Base-by-base conservation (phyloP, 2,113 vertebrate genomes). In the Felis catus region DNA sequence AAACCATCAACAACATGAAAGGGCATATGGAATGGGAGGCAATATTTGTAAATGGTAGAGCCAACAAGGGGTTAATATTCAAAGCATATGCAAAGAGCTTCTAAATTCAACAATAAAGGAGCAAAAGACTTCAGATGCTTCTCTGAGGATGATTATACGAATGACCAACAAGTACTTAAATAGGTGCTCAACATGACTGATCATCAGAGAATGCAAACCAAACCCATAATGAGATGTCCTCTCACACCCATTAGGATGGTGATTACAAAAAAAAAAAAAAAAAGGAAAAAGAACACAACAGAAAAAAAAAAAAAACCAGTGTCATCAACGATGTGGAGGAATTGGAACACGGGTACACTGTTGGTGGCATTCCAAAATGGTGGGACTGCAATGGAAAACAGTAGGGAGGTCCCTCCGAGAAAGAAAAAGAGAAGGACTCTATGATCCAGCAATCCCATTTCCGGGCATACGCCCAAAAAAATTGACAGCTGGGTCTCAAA, bases 281-380 rank as follows among this genome's bases (percentile, higher is more conserved):
- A 36, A 23, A 19, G n/a, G 31, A 58, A 78, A n/a, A 15, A 13
- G 3, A 66, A 36, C 45, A 45, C 45, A 45, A 45, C 45, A 31
- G 66, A 33, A 33, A 13, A 33, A 33, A 21, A 48, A 36, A 16
- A 27, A 4, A 66, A 39, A 45, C 18, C 19, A 88, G 15, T 73
- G 31, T 63, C 9, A 41, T 7, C 23, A 29, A 63, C 4, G 6
- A n/a, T 12, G 23, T 73, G 53, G 66, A 45, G 16, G 76, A 18
- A 9, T 3, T 7, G 65, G n/a, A n/a, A 11, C 11, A 6, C 31
- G 19, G 48, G 29, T 4, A 2, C 14, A 11, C 80, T 3, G 0
- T 4, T 31, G 21, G 79, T 21, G 33, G 71, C 66, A 63, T 85
- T 19, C n/a, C 23, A 58, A 48, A 58, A 58, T 86, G 74, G 31